Evolutionary conservation across 2,113 vertebrate genomes (phyloP).

Genomic region (Chascanopsetta lugubris): DNA sequence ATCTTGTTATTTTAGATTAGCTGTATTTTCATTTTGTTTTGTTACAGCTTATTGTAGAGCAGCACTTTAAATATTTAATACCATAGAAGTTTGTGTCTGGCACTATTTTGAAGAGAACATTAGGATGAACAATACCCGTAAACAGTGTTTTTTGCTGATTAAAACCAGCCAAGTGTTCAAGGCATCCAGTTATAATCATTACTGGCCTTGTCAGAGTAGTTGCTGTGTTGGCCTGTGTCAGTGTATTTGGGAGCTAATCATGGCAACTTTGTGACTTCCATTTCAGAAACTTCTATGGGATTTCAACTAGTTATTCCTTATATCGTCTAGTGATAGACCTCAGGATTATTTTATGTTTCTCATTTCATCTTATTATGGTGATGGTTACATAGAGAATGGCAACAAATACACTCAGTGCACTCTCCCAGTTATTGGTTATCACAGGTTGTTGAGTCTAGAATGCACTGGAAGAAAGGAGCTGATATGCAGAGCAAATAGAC

Average conservation of each 20-base stretch:
- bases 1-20: constrained; percentile 25
- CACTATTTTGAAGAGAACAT: neutral
- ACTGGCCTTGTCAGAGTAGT: constrained; percentile 9
- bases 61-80: constrained; percentile 25
- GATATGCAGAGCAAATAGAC: constrained; percentile 10
- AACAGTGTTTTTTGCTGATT: constrained; percentile 26
- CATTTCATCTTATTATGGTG: neutral
- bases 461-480: constrained; percentile 1
- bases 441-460: neutral
- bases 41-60: constrained; percentile 22
- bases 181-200: neutral
- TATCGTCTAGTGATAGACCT: too few relatives aligned
- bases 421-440: constrained; percentile 4
- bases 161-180: constrained; percentile 1
- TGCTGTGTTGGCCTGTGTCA: neutral
- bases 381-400: neutral
- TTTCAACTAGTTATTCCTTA: constrained; percentile 12
- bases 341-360: too few relatives aligned
- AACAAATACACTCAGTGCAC: neutral
- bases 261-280: neutral
- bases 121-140: constrained; percentile 1
- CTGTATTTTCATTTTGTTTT: constrained; percentile 6
- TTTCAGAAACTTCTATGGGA: constrained; percentile 11
- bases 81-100: constrained; percentile 13
- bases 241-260: neutral